phyloP scores from a whole-genome alignment of 2,888 invertebrate species.

The Actias luna region DNA sequence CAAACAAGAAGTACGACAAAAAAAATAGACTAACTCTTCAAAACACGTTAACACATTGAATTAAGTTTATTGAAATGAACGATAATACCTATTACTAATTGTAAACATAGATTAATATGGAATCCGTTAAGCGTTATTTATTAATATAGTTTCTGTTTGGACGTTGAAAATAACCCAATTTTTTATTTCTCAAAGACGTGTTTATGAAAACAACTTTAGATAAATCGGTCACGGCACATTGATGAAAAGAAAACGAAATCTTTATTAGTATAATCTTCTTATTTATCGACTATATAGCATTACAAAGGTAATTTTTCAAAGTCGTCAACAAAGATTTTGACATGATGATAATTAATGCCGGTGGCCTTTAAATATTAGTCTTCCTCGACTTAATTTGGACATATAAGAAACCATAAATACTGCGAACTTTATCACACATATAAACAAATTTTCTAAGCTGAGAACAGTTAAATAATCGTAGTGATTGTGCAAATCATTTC shows the following conservation, averaged over 20 bases:
- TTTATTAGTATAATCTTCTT: constrained; percentile 57
- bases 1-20: constrained; percentile 46
- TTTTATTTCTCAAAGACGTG: constrained; percentile 52
- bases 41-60: constrained; percentile 31
- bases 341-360: constrained; percentile 22
- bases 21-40: constrained; percentile 36
- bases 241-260: constrained; percentile 50
- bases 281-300: constrained; percentile 55
- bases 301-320: constrained; percentile 43
- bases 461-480: constrained; percentile 29
- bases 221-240: constrained; percentile 53
- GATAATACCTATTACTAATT: constrained; percentile 32
- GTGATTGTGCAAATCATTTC: constrained; percentile 48
- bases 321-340: constrained; percentile 33
- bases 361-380: constrained; percentile 13
- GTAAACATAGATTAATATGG: constrained; percentile 40
- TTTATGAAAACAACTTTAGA: constrained; percentile 60
- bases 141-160: constrained; percentile 35
- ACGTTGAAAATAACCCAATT: constrained; percentile 53
- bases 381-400: background rate
- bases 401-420: background rate
- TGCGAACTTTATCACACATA: background rate
- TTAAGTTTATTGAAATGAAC: constrained; percentile 39
- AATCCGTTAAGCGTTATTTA: constrained; percentile 57
- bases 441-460: background rate